These are phyloP conservation scores for Drosophila picticornis DNA, from an alignment of 2,888 invertebrate species.

Conservation along the genomic window DNA sequence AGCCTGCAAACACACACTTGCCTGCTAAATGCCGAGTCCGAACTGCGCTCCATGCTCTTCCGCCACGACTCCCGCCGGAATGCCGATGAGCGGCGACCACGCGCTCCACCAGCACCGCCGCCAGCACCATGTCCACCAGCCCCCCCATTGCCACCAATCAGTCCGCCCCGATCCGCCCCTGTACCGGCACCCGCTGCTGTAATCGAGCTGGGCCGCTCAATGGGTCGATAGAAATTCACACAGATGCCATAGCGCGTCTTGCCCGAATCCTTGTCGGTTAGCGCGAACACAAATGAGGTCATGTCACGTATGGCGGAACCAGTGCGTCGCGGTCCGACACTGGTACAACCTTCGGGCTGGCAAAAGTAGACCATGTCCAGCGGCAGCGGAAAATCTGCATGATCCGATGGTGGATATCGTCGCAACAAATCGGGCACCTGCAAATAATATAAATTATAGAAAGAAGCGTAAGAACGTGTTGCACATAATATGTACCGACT, in stretches of 20 bases:
- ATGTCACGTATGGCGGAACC: slow-evolving; percentile 92
- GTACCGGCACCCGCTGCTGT: slow-evolving; percentile 19
- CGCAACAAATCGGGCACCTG: slow-evolving; percentile 97
- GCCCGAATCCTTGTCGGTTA: slow-evolving; percentile 99
- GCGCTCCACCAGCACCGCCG: slow-evolving; percentile 67
- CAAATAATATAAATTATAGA: background rate
- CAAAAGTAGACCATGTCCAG: slow-evolving; percentile 99
- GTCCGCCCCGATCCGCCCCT: slow-evolving; percentile 46
- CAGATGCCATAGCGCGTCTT: slow-evolving; percentile 98
- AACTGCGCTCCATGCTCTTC: slow-evolving; percentile 96
- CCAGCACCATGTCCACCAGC: slow-evolving; percentile 37
- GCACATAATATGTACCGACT: background rate
- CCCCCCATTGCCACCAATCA: slow-evolving; percentile 49
- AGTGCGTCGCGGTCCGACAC: slow-evolving; percentile 94
- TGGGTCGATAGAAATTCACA: slow-evolving; percentile 98
- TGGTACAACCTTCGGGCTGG: slow-evolving; percentile 99
- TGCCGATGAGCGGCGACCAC: slow-evolving; percentile 86
- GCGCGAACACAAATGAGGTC: slow-evolving; percentile 98
- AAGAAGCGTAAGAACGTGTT: background rate
- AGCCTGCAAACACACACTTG: slow-evolving; percentile 85
- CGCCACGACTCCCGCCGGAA: slow-evolving; percentile 95
- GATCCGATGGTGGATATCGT: slow-evolving; percentile 97
- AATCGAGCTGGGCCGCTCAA: slow-evolving; percentile 88
- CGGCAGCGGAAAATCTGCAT: slow-evolving; percentile 98
- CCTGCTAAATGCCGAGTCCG: slow-evolving; percentile 97